phyloP scores from a whole-genome alignment of 2,113 vertebrate species.

The Odocoileus hemionus region DNA sequence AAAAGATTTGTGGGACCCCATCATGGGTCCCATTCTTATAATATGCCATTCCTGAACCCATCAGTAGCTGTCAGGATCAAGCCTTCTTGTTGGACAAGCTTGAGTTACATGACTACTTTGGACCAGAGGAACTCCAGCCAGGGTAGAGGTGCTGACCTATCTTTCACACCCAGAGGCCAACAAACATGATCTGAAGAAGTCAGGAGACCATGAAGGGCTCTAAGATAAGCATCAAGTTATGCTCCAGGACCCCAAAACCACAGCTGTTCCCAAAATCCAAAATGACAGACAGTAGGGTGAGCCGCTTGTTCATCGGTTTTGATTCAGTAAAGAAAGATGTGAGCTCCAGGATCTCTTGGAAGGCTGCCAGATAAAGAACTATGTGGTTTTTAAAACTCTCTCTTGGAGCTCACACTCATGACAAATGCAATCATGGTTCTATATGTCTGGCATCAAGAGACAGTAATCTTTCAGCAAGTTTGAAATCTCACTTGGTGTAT shows the following conservation, averaged over 20 bases:
- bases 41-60: neutral
- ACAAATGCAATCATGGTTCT: neutral
- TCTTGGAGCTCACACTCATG: neutral
- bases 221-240: neutral
- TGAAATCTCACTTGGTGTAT: neutral
- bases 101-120: neutral
- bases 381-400: neutral
- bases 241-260: too few relatives aligned
- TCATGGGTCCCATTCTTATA: neutral
- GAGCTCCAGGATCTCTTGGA: neutral
- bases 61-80: neutral
- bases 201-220: neutral
- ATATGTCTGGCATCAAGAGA: neutral
- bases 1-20: neutral
- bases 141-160: neutral
- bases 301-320: neutral
- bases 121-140: neutral
- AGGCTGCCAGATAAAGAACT: neutral
- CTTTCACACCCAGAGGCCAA: neutral
- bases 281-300: neutral
- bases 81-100: neutral
- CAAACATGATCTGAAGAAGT: neutral
- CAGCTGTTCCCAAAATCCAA: neutral
- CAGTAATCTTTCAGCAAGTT: neutral
- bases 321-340: neutral